A percentile compares a stretch with the other conserved stretches of the same genome.
phyloP scores from a whole-genome alignment of 1,140 invertebrate genomes.

The Brachionus calyciflorus region DNA sequence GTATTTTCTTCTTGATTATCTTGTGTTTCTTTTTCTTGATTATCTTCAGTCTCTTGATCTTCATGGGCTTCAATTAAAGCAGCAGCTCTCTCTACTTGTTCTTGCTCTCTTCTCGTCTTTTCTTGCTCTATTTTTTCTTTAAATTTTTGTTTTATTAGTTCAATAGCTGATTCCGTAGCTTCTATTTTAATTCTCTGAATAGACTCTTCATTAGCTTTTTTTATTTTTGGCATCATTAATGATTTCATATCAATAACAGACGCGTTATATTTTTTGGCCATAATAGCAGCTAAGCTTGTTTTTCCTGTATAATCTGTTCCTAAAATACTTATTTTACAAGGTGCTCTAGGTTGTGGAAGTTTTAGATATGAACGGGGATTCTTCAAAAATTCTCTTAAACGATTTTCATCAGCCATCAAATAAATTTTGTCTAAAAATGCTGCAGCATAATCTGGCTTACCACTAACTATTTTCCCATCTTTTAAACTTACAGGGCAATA shows the following conservation, averaged over 20 bases:
- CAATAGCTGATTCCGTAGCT: not conserved
- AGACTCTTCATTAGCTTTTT: slow-evolving; percentile 38
- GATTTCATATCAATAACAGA: slow-evolving; percentile 51
- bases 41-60: slow-evolving; percentile 52
- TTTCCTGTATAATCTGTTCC: slow-evolving; percentile 58
- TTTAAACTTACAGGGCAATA: slow-evolving; percentile 59
- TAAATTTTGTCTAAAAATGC: slow-evolving; percentile 58
- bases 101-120: not conserved
- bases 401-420: slow-evolving; percentile 56
- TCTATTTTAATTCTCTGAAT: slow-evolving; percentile 18
- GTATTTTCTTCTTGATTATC: not conserved
- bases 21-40: slow-evolving; percentile 48
- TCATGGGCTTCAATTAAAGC: slow-evolving; percentile 50
- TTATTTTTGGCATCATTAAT: slow-evolving; percentile 18
- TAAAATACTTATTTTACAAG: slow-evolving; percentile 57
- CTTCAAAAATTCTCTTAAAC: slow-evolving; percentile 58
- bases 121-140: slow-evolving; percentile 46
- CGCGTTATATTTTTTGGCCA: slow-evolving; percentile 59
- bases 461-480: slow-evolving; percentile 56
- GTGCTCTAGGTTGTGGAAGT: slow-evolving; percentile 58
- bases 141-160: slow-evolving; percentile 27
- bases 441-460: slow-evolving; percentile 59
- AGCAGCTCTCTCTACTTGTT: slow-evolving; percentile 44
- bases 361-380: slow-evolving; percentile 59
- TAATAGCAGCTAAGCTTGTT: slow-evolving; percentile 53